These are phyloP conservation scores for Rhagologus leucostigma DNA, from an alignment of 2,113 vertebrate species.

Conservation along the genomic window DNA sequence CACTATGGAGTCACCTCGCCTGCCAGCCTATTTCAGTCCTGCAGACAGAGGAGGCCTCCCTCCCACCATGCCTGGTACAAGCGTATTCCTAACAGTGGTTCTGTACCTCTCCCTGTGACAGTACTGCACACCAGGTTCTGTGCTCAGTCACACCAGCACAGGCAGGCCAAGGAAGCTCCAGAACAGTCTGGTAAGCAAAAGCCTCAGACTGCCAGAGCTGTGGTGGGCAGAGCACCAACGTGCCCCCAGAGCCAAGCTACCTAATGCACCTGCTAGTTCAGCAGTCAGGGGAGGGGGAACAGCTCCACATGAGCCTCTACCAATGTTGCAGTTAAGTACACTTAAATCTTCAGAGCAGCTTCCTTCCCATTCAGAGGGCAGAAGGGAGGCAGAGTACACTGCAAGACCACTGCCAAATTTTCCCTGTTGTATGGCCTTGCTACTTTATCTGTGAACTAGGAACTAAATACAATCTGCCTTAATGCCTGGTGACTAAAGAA, in stretches of 20 bases:
- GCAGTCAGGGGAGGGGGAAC: not conserved
- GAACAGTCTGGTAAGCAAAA: not conserved
- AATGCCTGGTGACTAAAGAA: not conserved
- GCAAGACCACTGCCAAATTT: not conserved
- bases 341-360: not conserved
- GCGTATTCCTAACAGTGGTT: fast-evolving
- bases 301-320: not conserved
- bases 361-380: not conserved
- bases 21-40: not conserved
- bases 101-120: not conserved
- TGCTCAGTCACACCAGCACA: not conserved
- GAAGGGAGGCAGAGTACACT: not conserved
- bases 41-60: not conserved
- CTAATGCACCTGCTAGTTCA: not conserved
- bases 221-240: not conserved
- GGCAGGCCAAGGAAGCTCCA: not conserved
- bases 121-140: not conserved
- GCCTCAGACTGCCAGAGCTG: not conserved
- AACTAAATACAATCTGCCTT: not conserved
- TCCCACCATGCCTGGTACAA: not conserved
- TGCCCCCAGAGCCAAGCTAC: not conserved
- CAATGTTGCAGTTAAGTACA: not conserved
- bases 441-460: not conserved
- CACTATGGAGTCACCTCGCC: not conserved
- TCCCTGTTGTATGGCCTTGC: not conserved